These are phyloP conservation scores for Drosophila formosana DNA, from an alignment of 2,888 invertebrate genomes.

Conservation along the genomic window DNA sequence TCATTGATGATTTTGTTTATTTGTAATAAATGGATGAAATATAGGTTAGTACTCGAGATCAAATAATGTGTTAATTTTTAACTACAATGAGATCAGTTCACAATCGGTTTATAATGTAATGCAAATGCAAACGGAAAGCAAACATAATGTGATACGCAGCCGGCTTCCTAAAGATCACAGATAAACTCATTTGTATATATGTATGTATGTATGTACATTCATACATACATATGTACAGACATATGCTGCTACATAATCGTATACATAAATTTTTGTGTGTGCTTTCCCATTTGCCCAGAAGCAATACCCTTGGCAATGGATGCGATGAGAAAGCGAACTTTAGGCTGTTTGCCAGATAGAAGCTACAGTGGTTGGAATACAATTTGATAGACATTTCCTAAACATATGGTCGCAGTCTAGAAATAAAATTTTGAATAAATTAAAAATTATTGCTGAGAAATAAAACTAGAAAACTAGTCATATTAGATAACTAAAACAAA, in stretches of 20 bases:
- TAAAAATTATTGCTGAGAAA: too few species aligned
- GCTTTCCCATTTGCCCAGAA: constrained; percentile 27
- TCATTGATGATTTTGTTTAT: neutral
- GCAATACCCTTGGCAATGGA: constrained; percentile 33
- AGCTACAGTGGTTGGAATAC: constrained; percentile 23
- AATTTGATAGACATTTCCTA: neutral
- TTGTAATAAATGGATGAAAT: neutral
- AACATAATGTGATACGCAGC: neutral
- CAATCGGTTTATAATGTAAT: constrained; percentile 1
- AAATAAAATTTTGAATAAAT: too few species aligned
- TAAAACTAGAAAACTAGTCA: too few species aligned
- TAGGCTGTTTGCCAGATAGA: constrained; percentile 12
- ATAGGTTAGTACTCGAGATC: neutral
- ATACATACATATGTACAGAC: neutral
- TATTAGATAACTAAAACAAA: too few species aligned
- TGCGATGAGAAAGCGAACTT: constrained; percentile 5
- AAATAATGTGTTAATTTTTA: neutral
- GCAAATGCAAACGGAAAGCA: constrained; percentile 2
- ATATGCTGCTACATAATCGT: neutral
- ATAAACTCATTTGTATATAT: neutral
- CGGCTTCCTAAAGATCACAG: constrained; percentile 14
- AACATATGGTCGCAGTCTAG: too few species aligned
- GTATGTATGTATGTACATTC: neutral
- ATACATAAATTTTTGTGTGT: neutral
- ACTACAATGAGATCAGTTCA: neutral